Evolutionary conservation across 2,797 vertebrate genomes (phyloP).

Genomic region (Orestias chungarensis): DNA sequence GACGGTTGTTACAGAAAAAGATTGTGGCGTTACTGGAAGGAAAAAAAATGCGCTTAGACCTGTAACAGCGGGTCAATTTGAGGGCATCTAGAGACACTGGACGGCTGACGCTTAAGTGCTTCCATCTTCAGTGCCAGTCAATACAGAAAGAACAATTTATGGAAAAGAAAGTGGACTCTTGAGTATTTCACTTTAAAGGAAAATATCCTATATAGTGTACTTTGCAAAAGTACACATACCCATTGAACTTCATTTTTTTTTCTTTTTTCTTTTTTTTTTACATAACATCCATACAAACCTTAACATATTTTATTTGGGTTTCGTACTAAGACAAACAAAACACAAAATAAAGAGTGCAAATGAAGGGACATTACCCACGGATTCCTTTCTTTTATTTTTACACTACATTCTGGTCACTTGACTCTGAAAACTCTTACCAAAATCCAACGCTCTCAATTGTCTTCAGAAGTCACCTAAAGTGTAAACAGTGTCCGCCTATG

Average conservation of each 20-base stretch:
- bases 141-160: conserved; percentile 10
- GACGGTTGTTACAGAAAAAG: conserved; percentile 13
- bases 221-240: neutral
- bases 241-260: neutral
- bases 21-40: conserved; percentile 11
- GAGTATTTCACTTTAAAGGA: conserved; percentile 17
- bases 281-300: neutral
- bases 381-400: no score
- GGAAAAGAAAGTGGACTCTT: conserved; percentile 1
- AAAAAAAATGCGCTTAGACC: neutral
- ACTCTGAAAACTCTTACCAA: no score
- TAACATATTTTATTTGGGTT: neutral
- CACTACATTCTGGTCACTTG: no score
- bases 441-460: no score
- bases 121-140: conserved; percentile 7
- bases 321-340: no score
- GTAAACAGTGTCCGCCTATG: no score
- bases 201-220: neutral
- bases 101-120: conserved; percentile 14
- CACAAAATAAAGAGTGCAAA: no score
- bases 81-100: conserved; percentile 10
- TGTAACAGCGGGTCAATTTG: conserved; percentile 21
- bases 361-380: no score
- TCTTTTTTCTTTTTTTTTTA: neutral
- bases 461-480: no score